phyloP scores from a whole-genome alignment of 2,113 vertebrate genomes.

The Vanacampus margaritifer region DNA sequence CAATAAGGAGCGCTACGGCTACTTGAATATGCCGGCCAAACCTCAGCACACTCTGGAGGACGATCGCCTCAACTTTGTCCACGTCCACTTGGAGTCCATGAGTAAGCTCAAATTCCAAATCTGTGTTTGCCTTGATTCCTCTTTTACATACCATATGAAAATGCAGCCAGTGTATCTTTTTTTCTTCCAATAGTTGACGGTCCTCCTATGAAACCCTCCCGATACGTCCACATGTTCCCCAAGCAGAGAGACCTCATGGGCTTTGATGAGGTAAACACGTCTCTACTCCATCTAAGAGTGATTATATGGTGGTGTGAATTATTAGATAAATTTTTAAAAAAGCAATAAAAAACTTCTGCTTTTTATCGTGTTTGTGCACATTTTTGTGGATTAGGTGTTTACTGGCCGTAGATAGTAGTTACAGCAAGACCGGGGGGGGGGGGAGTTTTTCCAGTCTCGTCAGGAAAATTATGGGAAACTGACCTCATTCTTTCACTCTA shows the following conservation, averaged over 20 bases:
- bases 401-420: background rate
- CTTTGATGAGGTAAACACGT: slow-evolving; percentile 84
- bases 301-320: background rate
- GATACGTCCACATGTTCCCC: slow-evolving; percentile 74
- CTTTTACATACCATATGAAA: background rate
- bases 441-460: no score
- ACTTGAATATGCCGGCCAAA: slow-evolving; percentile 83
- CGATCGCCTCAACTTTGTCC: slow-evolving; percentile 86
- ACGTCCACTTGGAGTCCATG: slow-evolving; percentile 84
- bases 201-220: slow-evolving; percentile 82
- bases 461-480: no score
- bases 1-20: slow-evolving; percentile 87
- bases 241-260: slow-evolving; percentile 85
- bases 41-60: slow-evolving; percentile 85
- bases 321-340: background rate
- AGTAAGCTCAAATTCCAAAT: slow-evolving; percentile 68
- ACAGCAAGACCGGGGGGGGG: no score
- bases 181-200: slow-evolving; percentile 78
- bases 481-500: background rate
- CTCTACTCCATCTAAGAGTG: no score
- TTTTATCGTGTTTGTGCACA: background rate
- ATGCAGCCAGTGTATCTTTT: background rate
- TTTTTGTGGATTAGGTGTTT: background rate
- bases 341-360: background rate
- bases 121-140: background rate